phyloP scores from a whole-genome alignment of 2,113 vertebrate species.

The Argyrosomus japonicus region DNA sequence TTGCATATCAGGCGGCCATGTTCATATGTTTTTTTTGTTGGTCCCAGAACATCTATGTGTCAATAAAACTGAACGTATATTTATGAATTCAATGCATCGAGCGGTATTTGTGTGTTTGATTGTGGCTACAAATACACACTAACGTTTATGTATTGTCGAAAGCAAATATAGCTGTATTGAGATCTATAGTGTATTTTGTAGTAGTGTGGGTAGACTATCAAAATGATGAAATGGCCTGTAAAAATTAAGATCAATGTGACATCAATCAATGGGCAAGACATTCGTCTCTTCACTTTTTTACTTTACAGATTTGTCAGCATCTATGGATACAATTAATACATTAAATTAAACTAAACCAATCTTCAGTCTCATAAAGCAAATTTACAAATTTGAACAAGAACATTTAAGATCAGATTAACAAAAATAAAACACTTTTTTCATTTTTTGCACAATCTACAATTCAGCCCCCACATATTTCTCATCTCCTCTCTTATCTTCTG shows the following conservation, averaged over 20 bases:
- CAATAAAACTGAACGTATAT: background rate
- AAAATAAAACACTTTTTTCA: constrained; percentile 33
- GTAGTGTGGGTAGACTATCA: background rate
- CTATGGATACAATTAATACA: constrained; percentile 10
- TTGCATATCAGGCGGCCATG: background rate
- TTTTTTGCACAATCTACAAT: constrained; percentile 26
- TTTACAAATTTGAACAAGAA: constrained; percentile 37
- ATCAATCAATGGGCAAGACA: constrained; percentile 1
- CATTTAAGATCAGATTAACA: constrained; percentile 40
- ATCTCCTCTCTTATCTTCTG: constrained; percentile 58
- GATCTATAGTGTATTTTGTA: background rate
- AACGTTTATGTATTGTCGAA: background rate
- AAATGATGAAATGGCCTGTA: background rate
- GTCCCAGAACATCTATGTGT: background rate
- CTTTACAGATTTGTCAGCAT: constrained; percentile 10
- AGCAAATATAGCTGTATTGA: background rate
- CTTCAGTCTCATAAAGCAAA: constrained; percentile 26
- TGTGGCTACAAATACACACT: background rate
- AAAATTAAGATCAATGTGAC: background rate
- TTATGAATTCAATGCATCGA: background rate
- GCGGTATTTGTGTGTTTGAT: background rate
- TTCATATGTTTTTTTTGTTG: background rate
- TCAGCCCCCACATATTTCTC: constrained; percentile 47
- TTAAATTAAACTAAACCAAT: constrained; percentile 11
- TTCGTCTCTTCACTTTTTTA: constrained; percentile 16